These are phyloP conservation scores for Porites lobata DNA, from an alignment of 92 coral and sea anemone genomes.

Conservation along the genomic window DNA sequence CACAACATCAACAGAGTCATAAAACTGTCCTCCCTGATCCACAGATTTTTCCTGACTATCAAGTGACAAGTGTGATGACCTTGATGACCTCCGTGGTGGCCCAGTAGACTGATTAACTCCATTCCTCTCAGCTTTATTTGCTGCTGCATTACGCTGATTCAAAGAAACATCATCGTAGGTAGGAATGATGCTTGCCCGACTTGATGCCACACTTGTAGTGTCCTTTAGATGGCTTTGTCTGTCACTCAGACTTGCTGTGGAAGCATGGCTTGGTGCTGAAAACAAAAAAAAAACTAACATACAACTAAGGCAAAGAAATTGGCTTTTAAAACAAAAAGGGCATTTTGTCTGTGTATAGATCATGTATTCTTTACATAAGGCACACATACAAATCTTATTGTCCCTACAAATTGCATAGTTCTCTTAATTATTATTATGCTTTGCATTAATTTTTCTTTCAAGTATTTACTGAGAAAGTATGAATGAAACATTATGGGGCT, in stretches of 20 bases:
- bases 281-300: background rate
- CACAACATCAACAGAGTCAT: conserved; percentile 49
- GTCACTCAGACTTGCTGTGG: conserved; percentile 43
- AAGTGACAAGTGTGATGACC: conserved; percentile 7
- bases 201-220: conserved; percentile 72
- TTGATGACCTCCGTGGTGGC: background rate
- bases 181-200: conserved; percentile 80
- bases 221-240: conserved; percentile 58
- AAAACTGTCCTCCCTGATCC: conserved; percentile 42
- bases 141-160: conserved; percentile 61
- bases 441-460: no score
- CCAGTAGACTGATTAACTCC: background rate
- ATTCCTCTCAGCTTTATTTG: conserved; percentile 13
- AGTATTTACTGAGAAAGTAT: no score
- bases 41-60: conserved; percentile 32
- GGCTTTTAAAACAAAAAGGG: no score
- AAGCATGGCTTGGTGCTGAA: conserved; percentile 65
- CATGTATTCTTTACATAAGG: no score
- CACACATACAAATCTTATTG: no score
- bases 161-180: conserved; percentile 85
- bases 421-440: no score
- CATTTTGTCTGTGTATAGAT: no score
- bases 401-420: no score
- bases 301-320: no score
- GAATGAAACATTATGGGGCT: no score